phyloP scores from a whole-genome alignment of 2,113 vertebrate genomes.

The Labeo catla region DNA sequence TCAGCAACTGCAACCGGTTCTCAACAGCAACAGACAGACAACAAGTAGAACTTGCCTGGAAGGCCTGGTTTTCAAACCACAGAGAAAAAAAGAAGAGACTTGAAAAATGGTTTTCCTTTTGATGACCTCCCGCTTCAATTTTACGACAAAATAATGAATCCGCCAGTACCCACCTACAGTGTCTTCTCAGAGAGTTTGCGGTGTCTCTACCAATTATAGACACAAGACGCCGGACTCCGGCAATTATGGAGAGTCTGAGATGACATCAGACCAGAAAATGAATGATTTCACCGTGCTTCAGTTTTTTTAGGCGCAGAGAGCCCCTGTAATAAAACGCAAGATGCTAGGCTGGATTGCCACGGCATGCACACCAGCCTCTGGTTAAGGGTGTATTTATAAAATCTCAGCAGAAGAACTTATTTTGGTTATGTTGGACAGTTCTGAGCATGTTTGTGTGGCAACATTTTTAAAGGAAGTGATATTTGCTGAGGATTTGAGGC shows the following conservation, averaged over 20 bases:
- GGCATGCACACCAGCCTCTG: constrained; percentile 66
- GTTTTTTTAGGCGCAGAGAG: constrained; percentile 62
- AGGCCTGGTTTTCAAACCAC: constrained; percentile 57
- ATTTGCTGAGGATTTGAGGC: constrained; percentile 64
- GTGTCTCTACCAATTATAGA: constrained; percentile 71
- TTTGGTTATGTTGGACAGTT: constrained; percentile 63
- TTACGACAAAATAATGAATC: constrained; percentile 61
- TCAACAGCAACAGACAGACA: constrained; percentile 55
- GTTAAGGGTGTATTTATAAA: constrained; percentile 65
- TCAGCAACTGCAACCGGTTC: constrained; percentile 61
- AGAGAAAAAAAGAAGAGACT: constrained; percentile 47
- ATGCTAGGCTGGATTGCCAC: constrained; percentile 66
- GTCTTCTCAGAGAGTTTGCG: constrained; percentile 61
- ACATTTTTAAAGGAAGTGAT: constrained; percentile 54
- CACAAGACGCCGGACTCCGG: constrained; percentile 69
- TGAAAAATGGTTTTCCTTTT: constrained; percentile 49
- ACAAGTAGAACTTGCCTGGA: constrained; percentile 50
- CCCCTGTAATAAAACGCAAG: constrained; percentile 75
- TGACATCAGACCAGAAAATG: constrained; percentile 79
- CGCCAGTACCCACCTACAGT: constrained; percentile 50
- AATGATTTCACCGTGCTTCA: constrained; percentile 74
- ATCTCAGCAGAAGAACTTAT: constrained; percentile 8
- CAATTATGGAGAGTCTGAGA: constrained; percentile 76
- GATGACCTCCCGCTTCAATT: constrained; percentile 45
- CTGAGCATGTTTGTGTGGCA: constrained; percentile 64